Evolutionary conservation across 1,140 invertebrate species (phyloP).

Genomic region (Meloidogyne floridensis): DNA sequence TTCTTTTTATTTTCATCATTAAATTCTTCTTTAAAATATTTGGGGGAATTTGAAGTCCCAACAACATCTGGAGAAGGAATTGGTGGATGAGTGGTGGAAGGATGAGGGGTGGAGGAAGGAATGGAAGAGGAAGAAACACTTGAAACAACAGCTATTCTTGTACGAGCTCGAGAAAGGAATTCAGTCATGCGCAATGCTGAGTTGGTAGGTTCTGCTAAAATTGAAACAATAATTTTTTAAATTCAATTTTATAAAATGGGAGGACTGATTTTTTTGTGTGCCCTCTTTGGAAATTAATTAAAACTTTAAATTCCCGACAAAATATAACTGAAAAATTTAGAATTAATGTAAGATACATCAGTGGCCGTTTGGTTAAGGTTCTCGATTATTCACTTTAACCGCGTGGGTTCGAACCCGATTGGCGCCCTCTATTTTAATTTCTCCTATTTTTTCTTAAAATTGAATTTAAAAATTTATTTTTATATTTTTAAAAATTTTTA

Average conservation of each 20-base stretch:
- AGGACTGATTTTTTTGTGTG: no score
- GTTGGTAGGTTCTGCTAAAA: conserved; percentile 5
- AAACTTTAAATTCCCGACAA: no score
- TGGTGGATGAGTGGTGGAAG: not conserved
- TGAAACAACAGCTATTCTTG: not conserved
- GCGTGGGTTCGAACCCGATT: conserved; percentile 38
- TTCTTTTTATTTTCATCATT: not conserved
- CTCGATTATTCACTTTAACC: conserved; percentile 27
- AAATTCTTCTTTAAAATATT: not conserved
- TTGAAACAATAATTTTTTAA: no score
- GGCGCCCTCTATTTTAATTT: conserved; percentile 18
- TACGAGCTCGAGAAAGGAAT: not conserved
- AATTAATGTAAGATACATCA: no score
- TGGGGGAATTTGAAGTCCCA: not conserved
- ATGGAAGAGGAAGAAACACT: no score
- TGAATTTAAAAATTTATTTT: conserved; percentile 24
- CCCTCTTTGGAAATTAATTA: no score
- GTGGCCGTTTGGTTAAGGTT: not conserved
- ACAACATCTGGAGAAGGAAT: not conserved
- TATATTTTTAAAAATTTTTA: no score
- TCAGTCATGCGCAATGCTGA: not conserved
- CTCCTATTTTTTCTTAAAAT: conserved; percentile 19
- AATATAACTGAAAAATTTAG: no score
- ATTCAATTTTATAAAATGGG: no score
- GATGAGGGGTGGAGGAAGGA: no score